Base-by-base conservation (phyloP, 2,113 vertebrate species). In the Tragelaphus strepsiceros region DNA sequence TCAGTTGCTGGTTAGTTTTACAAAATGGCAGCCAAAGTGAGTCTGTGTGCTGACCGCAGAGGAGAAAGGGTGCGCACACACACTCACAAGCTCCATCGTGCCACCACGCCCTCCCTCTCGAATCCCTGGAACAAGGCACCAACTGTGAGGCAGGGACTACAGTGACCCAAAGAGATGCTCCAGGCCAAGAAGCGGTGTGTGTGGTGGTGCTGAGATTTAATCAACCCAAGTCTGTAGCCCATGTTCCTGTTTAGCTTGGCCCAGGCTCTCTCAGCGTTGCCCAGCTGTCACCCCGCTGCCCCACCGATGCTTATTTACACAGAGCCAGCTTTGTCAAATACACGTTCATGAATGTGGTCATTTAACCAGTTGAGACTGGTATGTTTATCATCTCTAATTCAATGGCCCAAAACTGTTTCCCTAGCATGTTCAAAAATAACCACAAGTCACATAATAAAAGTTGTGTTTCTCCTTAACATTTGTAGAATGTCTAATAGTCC, bases 331-430 rank as follows among this genome's bases (percentile, higher is more conserved):
- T 43, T 61, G 81, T 87, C 82, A 94, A 88, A 67, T 26, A 46
- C 22, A 77, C 71, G 10, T 10, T 67, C 14, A 91, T 43, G 61
- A 96, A 95, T 39, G 53, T 28, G 49, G 9, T 13, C 85, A 90
- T 61, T 92, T 92, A 58, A 77, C 49, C 86, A 56, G 12, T 22
- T 56, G 43, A 88, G 88, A 49, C 61, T 83, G 49, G n/a, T 49
- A 24, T 90, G 80, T 49, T 85, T 96, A 64, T n/a, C 58, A 89
- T 21, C 54, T 89, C 58, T 81, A 71, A 81, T 51, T 90, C 81
- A 71, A 9, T 12, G 62, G 80, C 35, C 88, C 51, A 67, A n/a
- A 87, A 74, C 28, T 80, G 53, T 51, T 89, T 91, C 53, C 43
- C 24, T 28, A 10, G 39, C 12, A 58, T 64, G 26, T 85, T 94